A percentile compares a stretch with the other conserved stretches of the same genome.
phyloP scores from a whole-genome alignment of 1,140 invertebrate species.

The Polypedilum pembai region DNA sequence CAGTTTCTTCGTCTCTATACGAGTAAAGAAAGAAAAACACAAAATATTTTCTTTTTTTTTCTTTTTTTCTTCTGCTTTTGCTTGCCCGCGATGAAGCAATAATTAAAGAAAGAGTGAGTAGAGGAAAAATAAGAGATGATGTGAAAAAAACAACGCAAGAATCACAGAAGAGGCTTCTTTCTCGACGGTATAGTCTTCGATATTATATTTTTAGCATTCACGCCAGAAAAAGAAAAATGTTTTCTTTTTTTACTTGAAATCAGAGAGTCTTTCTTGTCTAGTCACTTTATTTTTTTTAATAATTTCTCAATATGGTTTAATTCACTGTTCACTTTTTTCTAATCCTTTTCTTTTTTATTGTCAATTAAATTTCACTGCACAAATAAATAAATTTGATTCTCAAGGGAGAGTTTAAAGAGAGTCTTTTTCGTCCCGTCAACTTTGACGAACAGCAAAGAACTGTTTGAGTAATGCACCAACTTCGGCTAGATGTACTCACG shows the following conservation, averaged over 20 bases:
- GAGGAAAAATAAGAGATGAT: neutral
- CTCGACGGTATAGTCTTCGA: neutral
- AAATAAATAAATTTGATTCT: neutral
- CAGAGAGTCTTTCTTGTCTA: slow-evolving; percentile 8
- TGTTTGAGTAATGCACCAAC: slow-evolving; percentile 23
- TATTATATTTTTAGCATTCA: neutral
- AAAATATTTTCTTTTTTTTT: neutral
- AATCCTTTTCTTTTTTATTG: neutral
- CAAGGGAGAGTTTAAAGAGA: neutral
- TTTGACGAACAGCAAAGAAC: slow-evolving; percentile 21
- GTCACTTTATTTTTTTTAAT: neutral
- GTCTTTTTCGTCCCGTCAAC: neutral
- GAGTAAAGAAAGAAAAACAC: neutral
- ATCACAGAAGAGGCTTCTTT: slow-evolving; percentile 9
- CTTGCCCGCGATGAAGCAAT: slow-evolving; percentile 1
- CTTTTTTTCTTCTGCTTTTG: neutral
- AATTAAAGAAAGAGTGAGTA: neutral
- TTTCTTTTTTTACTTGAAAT: neutral
- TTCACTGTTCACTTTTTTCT: slow-evolving; percentile 10
- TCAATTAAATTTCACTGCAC: neutral
- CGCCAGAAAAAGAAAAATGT: neutral
- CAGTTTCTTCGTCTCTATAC: neutral
- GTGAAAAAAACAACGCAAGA: slow-evolving; percentile 26
- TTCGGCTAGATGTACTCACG: slow-evolving; percentile 24
- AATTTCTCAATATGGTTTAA: neutral